phyloP scores from a whole-genome alignment of 2,797 vertebrate genomes.

The Threskiornis aethiopicus region DNA sequence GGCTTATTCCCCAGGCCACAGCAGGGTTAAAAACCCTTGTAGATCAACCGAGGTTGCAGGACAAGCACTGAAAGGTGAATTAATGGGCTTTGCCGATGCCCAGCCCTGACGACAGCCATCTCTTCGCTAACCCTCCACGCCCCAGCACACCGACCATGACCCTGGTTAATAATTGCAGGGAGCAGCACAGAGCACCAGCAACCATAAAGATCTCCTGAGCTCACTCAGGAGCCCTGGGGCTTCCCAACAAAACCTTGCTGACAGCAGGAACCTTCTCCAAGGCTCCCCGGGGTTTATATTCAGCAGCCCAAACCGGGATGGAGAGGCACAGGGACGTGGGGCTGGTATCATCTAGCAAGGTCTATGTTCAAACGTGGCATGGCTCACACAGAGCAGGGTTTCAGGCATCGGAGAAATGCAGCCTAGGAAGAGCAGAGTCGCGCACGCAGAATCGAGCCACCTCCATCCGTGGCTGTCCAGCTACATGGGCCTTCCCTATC shows the following conservation, averaged over 20 bases:
- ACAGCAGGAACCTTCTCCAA: neutral
- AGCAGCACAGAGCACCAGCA: neutral
- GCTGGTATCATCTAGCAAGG: neutral
- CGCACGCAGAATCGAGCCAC: fast-evolving
- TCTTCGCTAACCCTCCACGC: fast-evolving
- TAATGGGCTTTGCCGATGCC: neutral
- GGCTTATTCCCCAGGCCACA: neutral
- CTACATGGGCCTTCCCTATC: neutral
- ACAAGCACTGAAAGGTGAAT: neutral
- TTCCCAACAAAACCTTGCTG: neutral
- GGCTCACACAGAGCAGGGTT: neutral
- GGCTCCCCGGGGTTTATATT: neutral
- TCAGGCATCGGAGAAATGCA: neutral
- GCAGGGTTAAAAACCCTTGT: neutral
- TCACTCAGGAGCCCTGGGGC: neutral
- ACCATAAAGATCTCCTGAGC: neutral
- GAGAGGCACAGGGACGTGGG: fast-evolving
- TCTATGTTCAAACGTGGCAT: neutral
- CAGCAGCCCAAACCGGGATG: fast-evolving
- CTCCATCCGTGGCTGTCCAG: neutral
- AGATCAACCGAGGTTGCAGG: neutral
- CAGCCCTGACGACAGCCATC: neutral
- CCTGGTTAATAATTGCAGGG: conserved; percentile 38
- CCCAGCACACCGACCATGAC: neutral
- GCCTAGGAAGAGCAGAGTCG: neutral